A percentile compares a stretch with the other conserved stretches of the same genome.
Evolutionary conservation across 2,113 vertebrate genomes (phyloP).

Genomic region (Microcebus ravelobensis): DNA sequence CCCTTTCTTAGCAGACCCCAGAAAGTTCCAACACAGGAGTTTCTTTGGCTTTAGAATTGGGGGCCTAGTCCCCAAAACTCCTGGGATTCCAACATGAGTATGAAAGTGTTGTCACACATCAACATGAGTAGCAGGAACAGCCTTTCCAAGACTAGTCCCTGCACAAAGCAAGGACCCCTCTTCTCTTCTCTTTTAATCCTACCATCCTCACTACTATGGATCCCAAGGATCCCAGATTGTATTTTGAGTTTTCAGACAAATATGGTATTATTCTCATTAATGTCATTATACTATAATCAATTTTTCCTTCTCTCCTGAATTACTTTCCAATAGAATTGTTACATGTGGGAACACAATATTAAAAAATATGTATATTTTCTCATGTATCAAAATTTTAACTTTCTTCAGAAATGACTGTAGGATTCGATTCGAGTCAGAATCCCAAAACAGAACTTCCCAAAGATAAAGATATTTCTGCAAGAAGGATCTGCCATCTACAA

Average conservation of each 20-base stretch:
- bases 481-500: background rate
- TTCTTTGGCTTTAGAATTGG: background rate
- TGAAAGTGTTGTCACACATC: background rate
- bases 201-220: background rate
- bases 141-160: background rate
- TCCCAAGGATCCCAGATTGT: too few species aligned
- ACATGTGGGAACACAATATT: background rate
- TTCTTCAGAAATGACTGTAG: background rate
- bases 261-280: background rate
- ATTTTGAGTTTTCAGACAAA: background rate
- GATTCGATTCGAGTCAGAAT: background rate
- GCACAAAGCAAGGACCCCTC: background rate
- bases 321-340: background rate
- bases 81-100: background rate
- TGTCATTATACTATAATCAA: background rate
- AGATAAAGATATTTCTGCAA: background rate
- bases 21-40: background rate
- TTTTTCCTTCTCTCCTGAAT: background rate
- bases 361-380: background rate
- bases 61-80: background rate
- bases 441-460: background rate
- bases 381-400: background rate
- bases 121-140: background rate
- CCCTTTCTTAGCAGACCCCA: background rate
- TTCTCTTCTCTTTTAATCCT: background rate